Evolutionary conservation across 2,113 vertebrate species (phyloP), one percentile per base, ranked within the genome.

Genomic region (Pachyramphus minor): DNA sequence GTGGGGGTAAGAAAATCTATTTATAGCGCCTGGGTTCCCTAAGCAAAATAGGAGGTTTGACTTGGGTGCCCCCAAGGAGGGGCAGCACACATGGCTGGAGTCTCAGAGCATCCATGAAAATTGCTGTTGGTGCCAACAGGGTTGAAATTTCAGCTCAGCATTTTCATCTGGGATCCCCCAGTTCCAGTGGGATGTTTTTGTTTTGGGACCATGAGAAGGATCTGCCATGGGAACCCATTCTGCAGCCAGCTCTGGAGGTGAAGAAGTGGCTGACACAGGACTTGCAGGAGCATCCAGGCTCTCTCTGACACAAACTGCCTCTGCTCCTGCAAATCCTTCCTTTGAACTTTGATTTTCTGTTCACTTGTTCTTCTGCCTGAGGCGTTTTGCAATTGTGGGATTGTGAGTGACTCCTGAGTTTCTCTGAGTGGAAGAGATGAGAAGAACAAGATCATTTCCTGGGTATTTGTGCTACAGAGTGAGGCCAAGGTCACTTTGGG

Each of bases 261-360:
- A 20, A 44, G 37, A 42, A 74, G 45, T 31, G 10, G 82, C 52
- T 47, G 82, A 55, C 64, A 56, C 18, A 20, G 80, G 30, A 44
- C 42, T 59, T 2, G 1, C 12, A 56, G 77, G 42, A 83, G 41
- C 39, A 77, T 14, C 75, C 44, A 47, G 27, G 39, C 68, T 75
- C 66, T 33, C 50, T 14, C 74, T 42, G 17, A n/a, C 55, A 42
- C 55, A 49, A 81, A 8, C 59, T 11, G 81, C 68, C 42, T 84
- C 15, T 1, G 35, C 64, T 89, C 35, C 77, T 35, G 84, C 41
- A 60, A 88, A 83, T 73, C 75, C 28, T 69, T 49, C 14, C 73
- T 87, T 84, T 83, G 82, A 91, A 90, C 85, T 94, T 82, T 69
- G 92, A 86, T 85, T 91, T 95, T 75, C 84, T 87, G 52, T 79